phyloP scores from a whole-genome alignment of 1,140 invertebrate genomes.

The Drosophila mayri region DNA sequence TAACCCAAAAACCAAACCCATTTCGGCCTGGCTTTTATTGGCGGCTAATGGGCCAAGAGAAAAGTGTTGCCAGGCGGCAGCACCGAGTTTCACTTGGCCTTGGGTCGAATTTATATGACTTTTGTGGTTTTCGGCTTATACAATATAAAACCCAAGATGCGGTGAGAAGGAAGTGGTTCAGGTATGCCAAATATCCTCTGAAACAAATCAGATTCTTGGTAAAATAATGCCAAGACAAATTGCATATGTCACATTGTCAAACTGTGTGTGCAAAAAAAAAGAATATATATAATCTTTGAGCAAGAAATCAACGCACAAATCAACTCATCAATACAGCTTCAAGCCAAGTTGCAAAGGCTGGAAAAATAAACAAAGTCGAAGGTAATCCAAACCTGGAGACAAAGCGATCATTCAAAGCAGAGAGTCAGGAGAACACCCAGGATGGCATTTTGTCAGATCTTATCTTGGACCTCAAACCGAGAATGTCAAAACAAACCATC shows the following conservation, averaged over 20 bases:
- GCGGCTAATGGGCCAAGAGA: constrained; percentile 47
- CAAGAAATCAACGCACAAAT: constrained; percentile 47
- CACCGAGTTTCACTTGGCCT: constrained; percentile 58
- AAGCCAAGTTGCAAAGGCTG: neutral
- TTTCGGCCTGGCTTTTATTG: constrained; percentile 56
- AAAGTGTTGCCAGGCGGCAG: constrained; percentile 63
- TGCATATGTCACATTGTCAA: constrained; percentile 18
- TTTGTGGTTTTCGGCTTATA: constrained; percentile 55
- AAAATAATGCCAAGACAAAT: constrained; percentile 23
- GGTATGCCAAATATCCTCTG: constrained; percentile 7
- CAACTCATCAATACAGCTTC: constrained; percentile 27
- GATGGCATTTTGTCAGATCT: constrained; percentile 56
- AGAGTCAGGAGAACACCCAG: constrained; percentile 64
- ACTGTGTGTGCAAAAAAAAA: constrained; percentile 37
- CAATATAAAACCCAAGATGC: constrained; percentile 38
- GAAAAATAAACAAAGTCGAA: constrained; percentile 14
- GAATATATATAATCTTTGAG: constrained; percentile 11
- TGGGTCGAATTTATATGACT: constrained; percentile 43
- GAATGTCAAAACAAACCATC: constrained; percentile 65
- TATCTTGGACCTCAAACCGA: constrained; percentile 52
- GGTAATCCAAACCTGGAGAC: constrained; percentile 40
- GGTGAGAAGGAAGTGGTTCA: constrained; percentile 10
- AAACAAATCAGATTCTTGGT: constrained; percentile 14
- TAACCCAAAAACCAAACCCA: constrained; percentile 53
- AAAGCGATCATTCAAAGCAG: constrained; percentile 53